Evolutionary conservation across 2,113 vertebrate genomes (phyloP).

Genomic region (Tetrao urogallus): DNA sequence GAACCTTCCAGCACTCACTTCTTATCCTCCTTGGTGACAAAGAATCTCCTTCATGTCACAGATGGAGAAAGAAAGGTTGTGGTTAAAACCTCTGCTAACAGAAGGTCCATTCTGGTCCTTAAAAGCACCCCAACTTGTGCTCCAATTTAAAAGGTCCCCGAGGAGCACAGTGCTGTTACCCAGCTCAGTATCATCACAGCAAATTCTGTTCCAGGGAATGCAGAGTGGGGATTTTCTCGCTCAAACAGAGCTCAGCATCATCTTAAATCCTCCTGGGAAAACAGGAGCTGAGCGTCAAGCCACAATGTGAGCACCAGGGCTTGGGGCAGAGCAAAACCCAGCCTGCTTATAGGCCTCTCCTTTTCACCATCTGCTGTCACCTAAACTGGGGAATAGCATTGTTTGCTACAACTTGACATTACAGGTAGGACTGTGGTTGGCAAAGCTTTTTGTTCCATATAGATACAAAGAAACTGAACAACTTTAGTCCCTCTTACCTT

Average conservation of each 20-base stretch:
- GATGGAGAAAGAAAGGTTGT: neutral
- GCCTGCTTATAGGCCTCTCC: fast-evolving
- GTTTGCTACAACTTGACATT: fast-evolving
- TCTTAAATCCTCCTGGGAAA: neutral
- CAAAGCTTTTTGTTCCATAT: neutral
- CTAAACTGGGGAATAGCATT: fast-evolving
- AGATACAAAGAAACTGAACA: neutral
- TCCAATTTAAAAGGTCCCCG: neutral
- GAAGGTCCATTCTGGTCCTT: neutral
- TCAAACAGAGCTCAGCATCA: neutral
- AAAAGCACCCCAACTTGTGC: neutral
- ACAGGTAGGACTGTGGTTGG: fast-evolving
- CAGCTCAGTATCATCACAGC: neutral
- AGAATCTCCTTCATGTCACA: neutral
- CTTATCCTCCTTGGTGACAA: neutral
- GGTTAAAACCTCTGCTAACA: neutral
- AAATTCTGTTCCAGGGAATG: neutral
- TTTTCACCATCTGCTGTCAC: neutral
- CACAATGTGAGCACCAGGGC: fast-evolving
- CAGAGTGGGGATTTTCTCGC: neutral
- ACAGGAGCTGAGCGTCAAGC: fast-evolving
- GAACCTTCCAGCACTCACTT: neutral
- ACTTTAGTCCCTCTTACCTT: neutral
- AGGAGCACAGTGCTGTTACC: neutral
- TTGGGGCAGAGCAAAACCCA: neutral